phyloP scores from a whole-genome alignment of 23 tunicate genomes.

The Halocynthia roretzi region DNA sequence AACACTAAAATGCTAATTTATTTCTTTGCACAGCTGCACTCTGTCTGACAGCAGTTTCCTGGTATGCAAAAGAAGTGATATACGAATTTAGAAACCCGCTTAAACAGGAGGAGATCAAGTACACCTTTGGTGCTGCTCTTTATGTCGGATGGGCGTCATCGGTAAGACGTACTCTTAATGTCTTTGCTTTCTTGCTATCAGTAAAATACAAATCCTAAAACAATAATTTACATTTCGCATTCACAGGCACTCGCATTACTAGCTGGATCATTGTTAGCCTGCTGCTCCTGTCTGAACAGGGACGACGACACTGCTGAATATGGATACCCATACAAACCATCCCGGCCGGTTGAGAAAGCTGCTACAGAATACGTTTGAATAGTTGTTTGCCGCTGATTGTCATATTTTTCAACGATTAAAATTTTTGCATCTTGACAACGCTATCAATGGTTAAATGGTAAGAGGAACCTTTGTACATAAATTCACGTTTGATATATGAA shows the following conservation, averaged over 20 bases:
- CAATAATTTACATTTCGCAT: too few relatives aligned
- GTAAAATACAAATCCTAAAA: too few relatives aligned
- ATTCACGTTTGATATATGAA: too few relatives aligned
- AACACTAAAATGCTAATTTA: too few relatives aligned
- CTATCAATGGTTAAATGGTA: too few relatives aligned
- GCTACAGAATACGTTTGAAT: constrained; percentile 32
- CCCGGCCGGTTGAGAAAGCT: constrained; percentile 10
- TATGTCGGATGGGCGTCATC: constrained; percentile 82
- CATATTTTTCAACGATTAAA: too few relatives aligned
- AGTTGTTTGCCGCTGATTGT: not conserved
- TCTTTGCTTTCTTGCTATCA: too few relatives aligned
- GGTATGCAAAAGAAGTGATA: constrained; percentile 84
- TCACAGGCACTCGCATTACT: constrained; percentile 53
- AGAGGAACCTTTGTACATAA: too few relatives aligned
- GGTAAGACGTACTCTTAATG: constrained; percentile 32
- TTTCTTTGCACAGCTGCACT: constrained; percentile 44
- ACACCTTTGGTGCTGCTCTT: constrained; percentile 69
- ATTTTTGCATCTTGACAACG: too few relatives aligned
- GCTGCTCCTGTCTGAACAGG: constrained; percentile 48
- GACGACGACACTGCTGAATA: constrained; percentile 36
- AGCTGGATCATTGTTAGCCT: constrained; percentile 59
- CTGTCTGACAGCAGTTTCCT: constrained; percentile 60
- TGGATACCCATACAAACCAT: constrained; percentile 78
- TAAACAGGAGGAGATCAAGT: constrained; percentile 17
- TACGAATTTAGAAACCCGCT: constrained; percentile 24